Evolutionary conservation across 64 coral and sea anemone species (phyloP).

Genomic region (Dendrophyllia cribrosa): DNA sequence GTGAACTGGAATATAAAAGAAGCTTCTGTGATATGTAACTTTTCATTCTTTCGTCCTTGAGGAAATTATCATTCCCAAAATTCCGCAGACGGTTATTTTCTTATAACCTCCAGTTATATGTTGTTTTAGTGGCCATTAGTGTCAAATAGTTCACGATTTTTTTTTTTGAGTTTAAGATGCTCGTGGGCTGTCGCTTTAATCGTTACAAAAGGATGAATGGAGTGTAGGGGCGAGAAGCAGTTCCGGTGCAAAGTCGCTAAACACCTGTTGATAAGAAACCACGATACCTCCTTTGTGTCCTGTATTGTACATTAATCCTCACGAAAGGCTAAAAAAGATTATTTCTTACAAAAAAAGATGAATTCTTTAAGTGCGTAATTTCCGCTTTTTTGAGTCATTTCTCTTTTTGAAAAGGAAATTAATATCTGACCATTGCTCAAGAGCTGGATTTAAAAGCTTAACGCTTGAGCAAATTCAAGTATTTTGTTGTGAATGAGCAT

Average conservation of each 20-base stretch:
- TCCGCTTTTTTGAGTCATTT: neutral
- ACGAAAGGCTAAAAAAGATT: neutral
- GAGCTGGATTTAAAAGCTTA: neutral
- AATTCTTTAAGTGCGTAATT: neutral
- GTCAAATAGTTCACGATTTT: neutral
- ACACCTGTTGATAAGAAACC: neutral
- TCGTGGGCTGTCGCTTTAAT: neutral
- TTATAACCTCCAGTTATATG: neutral
- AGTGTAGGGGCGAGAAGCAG: neutral
- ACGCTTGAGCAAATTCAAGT: slow-evolving; percentile 7
- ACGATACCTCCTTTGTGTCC: neutral
- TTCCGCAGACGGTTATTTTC: neutral
- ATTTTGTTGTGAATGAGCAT: slow-evolving; percentile 8
- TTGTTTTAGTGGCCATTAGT: no score
- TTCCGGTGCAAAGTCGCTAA: neutral
- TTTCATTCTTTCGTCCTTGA: neutral
- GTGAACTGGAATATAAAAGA: neutral
- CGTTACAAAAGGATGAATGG: neutral
- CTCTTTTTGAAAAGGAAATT: neutral
- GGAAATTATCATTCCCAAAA: neutral
- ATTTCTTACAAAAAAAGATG: no score
- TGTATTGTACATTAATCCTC: neutral
- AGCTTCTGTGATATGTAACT: neutral
- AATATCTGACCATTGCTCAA: neutral
- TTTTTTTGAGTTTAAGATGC: neutral